A percentile compares a stretch with the other conserved stretches of the same genome.
phyloP scores from a whole-genome alignment of 2,113 vertebrate species.

The Indri indri region DNA sequence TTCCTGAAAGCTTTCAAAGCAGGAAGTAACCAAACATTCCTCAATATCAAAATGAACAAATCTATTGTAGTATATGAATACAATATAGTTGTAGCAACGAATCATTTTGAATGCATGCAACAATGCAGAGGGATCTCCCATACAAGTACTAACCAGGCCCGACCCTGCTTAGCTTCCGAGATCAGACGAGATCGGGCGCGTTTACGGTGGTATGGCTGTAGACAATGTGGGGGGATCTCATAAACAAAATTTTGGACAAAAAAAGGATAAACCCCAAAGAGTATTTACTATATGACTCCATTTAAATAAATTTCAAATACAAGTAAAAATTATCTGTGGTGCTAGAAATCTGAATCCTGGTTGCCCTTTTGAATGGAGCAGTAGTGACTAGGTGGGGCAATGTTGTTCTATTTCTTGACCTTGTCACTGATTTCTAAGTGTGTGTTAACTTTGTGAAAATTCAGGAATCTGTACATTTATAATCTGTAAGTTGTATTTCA shows the following conservation, averaged over 20 bases:
- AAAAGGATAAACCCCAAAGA: neutral
- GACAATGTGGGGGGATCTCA: neutral
- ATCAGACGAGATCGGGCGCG: no score
- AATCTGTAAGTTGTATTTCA: neutral
- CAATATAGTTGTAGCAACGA: neutral
- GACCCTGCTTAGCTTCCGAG: no score
- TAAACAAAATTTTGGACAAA: neutral
- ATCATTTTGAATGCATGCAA: neutral
- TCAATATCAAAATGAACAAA: neutral
- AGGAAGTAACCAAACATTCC: neutral
- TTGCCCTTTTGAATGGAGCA: neutral
- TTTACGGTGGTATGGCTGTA: no score
- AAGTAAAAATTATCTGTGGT: neutral
- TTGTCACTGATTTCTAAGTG: neutral
- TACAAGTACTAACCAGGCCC: no score
- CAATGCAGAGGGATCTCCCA: no score
- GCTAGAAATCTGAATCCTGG: neutral
- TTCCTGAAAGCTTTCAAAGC: neutral
- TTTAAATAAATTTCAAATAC: neutral
- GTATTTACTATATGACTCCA: neutral
- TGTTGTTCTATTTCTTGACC: neutral
- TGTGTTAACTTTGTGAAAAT: neutral
- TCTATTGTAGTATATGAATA: neutral
- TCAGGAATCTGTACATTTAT: neutral
- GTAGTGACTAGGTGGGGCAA: neutral